phyloP scores from a whole-genome alignment of 2,797 vertebrate genomes.

The Schizopygopsis pylzovi region DNA sequence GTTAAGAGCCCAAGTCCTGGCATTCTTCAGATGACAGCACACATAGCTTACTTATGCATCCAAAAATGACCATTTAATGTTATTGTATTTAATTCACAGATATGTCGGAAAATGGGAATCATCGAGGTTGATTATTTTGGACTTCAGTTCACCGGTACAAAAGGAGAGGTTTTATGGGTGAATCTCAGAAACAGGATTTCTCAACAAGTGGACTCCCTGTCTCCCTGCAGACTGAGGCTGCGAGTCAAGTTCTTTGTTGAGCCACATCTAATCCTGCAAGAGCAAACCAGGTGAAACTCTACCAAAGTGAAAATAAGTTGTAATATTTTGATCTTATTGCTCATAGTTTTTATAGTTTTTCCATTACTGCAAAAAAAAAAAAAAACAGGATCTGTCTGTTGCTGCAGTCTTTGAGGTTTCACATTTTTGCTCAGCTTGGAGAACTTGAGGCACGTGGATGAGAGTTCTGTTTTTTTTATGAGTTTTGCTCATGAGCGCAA shows the following conservation, averaged over 20 bases:
- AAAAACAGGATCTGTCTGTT: background rate
- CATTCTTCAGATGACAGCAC: background rate
- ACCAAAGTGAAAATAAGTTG: background rate
- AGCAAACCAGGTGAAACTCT: slow-evolving; percentile 79
- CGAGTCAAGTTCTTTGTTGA: slow-evolving; percentile 89
- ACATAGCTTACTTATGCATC: background rate
- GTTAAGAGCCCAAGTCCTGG: background rate
- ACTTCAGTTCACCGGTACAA: slow-evolving; percentile 84
- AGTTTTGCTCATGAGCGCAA: slow-evolving; percentile 9
- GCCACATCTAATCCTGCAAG: slow-evolving; percentile 86
- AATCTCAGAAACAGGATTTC: slow-evolving; percentile 87
- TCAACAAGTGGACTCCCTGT: slow-evolving; percentile 84
- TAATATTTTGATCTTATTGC: background rate
- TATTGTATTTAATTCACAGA: slow-evolving; percentile 70
- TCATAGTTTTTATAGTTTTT: background rate
- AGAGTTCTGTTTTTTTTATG: slow-evolving; percentile 5
- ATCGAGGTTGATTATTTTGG: slow-evolving; percentile 90
- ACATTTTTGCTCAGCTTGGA: slow-evolving; percentile 14
- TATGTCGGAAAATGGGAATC: slow-evolving; percentile 84
- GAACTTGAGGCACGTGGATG: background rate
- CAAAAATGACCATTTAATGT: background rate
- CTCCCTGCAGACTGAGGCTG: slow-evolving; percentile 81
- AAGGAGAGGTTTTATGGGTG: slow-evolving; percentile 85
- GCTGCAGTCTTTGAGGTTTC: background rate
- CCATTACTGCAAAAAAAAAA: background rate